Percentiles rank a stretch among this genome's conserved stretches.
Conservation (phyloP, 2,888 invertebrate genomes). For the Cosmia trapezina region DNA sequence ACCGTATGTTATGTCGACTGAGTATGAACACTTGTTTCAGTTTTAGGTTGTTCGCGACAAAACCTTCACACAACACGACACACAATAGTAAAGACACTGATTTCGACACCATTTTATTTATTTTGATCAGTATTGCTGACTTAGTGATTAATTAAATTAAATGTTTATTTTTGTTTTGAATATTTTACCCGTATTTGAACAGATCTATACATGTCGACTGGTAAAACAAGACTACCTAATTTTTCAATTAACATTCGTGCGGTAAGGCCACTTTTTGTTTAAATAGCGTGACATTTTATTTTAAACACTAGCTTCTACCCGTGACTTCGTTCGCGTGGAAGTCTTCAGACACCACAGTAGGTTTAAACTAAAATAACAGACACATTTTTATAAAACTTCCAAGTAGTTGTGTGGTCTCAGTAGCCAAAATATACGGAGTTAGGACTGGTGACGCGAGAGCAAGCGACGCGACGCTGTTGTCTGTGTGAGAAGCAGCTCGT, state of each 20-base stretch:
- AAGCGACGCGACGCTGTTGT: too few species aligned
- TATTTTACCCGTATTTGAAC: not conserved
- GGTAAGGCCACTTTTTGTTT: not conserved
- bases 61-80: constrained; percentile 17
- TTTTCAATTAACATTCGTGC: not conserved
- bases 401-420: too few species aligned
- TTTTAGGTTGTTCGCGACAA: constrained; percentile 11
- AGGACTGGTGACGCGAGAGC: too few species aligned
- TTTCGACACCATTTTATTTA: constrained; percentile 33
- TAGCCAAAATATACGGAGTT: too few species aligned
- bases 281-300: constrained; percentile 11
- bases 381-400: too few species aligned
- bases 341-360: too few species aligned
- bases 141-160: not conserved
- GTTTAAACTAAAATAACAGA: too few species aligned
- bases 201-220: constrained; percentile 6
- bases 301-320: not conserved
- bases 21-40: constrained; percentile 60
- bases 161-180: not conserved
- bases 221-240: constrained; percentile 18
- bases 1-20: constrained; percentile 57
- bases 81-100: constrained; percentile 27
- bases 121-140: constrained; percentile 17
- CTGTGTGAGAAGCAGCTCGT: too few species aligned
- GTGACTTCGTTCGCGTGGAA: too few species aligned